A percentile compares a stretch with the other conserved stretches of the same genome.
Evolutionary conservation across 2,888 invertebrate genomes (phyloP).

Genomic region (Galerucella calmariensis): DNA sequence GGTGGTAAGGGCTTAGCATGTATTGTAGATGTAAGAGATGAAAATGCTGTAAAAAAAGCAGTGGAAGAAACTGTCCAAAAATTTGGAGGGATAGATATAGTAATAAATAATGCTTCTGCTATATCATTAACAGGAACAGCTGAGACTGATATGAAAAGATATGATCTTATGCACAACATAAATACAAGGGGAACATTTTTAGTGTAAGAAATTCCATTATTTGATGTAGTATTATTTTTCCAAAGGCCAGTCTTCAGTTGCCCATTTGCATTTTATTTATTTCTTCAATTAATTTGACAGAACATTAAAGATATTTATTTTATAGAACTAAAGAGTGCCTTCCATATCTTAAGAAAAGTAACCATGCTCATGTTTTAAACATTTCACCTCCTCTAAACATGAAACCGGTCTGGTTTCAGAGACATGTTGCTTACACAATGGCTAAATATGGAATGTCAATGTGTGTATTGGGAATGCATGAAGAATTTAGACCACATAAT

Average conservation of each 20-base stretch:
- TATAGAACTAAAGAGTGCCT: slow-evolving; percentile 89
- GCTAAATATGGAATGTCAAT: slow-evolving; percentile 99
- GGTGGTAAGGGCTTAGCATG: slow-evolving; percentile 90
- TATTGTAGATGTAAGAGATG: slow-evolving; percentile 88
- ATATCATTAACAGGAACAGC: slow-evolving; percentile 86
- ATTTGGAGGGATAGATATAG: slow-evolving; percentile 96
- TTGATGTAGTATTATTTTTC: too few species aligned
- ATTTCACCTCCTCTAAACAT: slow-evolving; percentile 94
- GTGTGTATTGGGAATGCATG: slow-evolving; percentile 97
- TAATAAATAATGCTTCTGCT: slow-evolving; percentile 96
- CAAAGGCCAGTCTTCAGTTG: too few species aligned
- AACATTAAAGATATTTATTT: slow-evolving; percentile 43
- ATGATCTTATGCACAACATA: slow-evolving; percentile 94
- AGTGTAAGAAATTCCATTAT: slow-evolving; percentile 72
- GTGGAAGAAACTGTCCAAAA: slow-evolving; percentile 80
- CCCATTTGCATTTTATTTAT: not conserved
- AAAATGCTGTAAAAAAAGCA: slow-evolving; percentile 77
- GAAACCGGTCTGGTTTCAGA: slow-evolving; percentile 89
- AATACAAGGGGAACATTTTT: slow-evolving; percentile 96
- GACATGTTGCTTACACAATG: slow-evolving; percentile 97
- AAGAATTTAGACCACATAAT: slow-evolving; percentile 84
- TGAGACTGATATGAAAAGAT: slow-evolving; percentile 93
- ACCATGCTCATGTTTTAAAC: slow-evolving; percentile 94
- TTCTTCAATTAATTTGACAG: not conserved
- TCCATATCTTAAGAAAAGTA: slow-evolving; percentile 86